These are phyloP conservation scores for Acholoe squamosa DNA, from an alignment of 2,888 invertebrate species.

Conservation along the genomic window DNA sequence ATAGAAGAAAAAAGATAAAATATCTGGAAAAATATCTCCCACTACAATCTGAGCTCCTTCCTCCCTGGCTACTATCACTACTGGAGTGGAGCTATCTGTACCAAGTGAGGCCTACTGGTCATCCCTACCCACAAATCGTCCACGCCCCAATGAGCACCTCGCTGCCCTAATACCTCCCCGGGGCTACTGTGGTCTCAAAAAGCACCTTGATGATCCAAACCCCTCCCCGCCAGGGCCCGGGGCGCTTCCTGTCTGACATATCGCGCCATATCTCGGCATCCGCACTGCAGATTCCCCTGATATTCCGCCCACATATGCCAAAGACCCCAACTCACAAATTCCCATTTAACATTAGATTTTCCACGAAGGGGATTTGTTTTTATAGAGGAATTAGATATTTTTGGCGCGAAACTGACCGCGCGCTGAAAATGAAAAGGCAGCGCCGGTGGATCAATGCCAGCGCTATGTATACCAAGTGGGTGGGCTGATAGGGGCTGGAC, in stretches of 20 bases:
- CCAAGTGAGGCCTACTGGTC: constrained; percentile 43
- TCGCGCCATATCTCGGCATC: neutral
- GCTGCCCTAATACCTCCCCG: constrained; percentile 19
- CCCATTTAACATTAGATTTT: neutral
- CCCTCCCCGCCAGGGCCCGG: constrained; percentile 5
- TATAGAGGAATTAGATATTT: neutral
- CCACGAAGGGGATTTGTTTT: neutral
- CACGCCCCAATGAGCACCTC: neutral
- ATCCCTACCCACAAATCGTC: neutral
- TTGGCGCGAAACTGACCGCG: neutral
- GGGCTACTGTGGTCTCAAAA: neutral
- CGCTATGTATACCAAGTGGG: constrained; percentile 38
- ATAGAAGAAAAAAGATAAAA: too few relatives aligned
- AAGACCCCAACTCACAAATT: neutral
- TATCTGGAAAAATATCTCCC: neutral
- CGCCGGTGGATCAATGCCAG: neutral
- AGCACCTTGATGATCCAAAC: constrained; percentile 22
- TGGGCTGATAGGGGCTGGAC: neutral
- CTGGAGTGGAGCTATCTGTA: constrained; percentile 15
- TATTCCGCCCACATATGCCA: neutral
- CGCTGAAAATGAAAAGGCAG: neutral
- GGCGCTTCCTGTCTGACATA: constrained; percentile 23
- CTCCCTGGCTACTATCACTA: neutral
- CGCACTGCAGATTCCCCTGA: neutral
- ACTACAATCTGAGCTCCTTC: neutral